Base-by-base conservation (phyloP, 2,888 invertebrate genomes). In the Pharmacophagus antenor region DNA sequence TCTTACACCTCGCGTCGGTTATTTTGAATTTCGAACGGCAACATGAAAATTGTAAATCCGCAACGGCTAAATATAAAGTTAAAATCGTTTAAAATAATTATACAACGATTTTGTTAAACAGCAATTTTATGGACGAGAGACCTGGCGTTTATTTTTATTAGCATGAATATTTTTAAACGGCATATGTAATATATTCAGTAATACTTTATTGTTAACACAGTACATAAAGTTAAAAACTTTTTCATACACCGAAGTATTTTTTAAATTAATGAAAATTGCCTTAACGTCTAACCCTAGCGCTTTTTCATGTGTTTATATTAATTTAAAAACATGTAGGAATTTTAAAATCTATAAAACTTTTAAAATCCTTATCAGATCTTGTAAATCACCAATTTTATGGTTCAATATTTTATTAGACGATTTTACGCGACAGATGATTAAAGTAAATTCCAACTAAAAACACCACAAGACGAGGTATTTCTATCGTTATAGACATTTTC, bases 61-160 rank as follows among this genome's bases (percentile, higher is more conserved):
- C 71, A 65, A 0, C n/a, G 47, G 47, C 18, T 86, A 82, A 82
- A 86, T 85, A 88, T 86, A 84, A 85, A 84, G 80, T 85, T 76
- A 82, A 17, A 81, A 85, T 72, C 88, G 88, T 87, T 89, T 89
- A 88, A 85, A 87, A 86, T 89, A 87, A 89, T 89, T 85, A 86
- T 79, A 65, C 77, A 72, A 82, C 74, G 82, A 84, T 88, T 87
- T 86, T 70, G 67, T 82, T 81, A 81, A 75, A 71, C 69, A 17
- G n/a, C 54, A 15, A 67, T 80, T 76, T 63, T 69, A 54, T 46
- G 61, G 62, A 20, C 12, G 12, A 12, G 31, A 31, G 23, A 5
- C 4, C 10, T 31, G 10, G 10, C 8, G 2, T 10, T 7, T 31
- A 12, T 31, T 10, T 10, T 2, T 31, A 3, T 31, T 15, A 50